Evolutionary conservation across 2,797 vertebrate genomes (phyloP), one percentile per base, ranked within the genome.

Genomic region (Enteromius argenteus): DNA sequence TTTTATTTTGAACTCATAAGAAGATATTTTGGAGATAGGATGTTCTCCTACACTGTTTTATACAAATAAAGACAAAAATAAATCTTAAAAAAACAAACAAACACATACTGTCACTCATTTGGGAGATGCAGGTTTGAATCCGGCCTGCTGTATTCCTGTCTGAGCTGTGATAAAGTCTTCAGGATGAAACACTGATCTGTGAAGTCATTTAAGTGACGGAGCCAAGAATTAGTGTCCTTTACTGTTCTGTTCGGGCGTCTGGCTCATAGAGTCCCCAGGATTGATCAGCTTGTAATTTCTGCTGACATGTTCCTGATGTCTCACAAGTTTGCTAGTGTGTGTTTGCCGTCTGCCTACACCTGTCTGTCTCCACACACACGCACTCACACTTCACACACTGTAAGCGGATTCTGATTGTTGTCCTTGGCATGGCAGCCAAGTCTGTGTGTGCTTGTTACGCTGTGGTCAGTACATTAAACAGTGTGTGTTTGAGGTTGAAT

Each of bases 201-300:
- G 21, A 85, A 23, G 46, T 79, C 81, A 60, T 87, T 73, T 37
- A 49, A 56, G 44, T 84, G 69, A 66, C 51, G 7, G 60, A 66
- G 88, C 75, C 86, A 84, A 67, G 77, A 80, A 53, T 72, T 39
- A 81, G 21, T 74, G 69, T 84, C 62, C 37, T 77, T 78, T 39
- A 10, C 62, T 68, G 66, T 67, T 51, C 39, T n/a, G 56, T 27
- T 30, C 2, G 39, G 86, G 69, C 51, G 23, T 71, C 21, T 44
- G 21, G n/a, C 84, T 79, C 71, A 66, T 86, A 82, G 69, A 44
- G 42, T 51, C 30, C 46, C 27, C 27, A 79, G 66, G 87, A 84
- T 86, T 73, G 60, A 87, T 80, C 80, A 56, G 86, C 42, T 67
- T 8, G 14, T 37, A 66, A 66, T 66, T 27, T 35, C 27, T 21